A percentile compares a stretch with the other conserved stretches of the same genome.
These are phyloP conservation scores for Microtus pennsylvanicus DNA, from an alignment of 2,113 vertebrate species.

Conservation along the genomic window DNA sequence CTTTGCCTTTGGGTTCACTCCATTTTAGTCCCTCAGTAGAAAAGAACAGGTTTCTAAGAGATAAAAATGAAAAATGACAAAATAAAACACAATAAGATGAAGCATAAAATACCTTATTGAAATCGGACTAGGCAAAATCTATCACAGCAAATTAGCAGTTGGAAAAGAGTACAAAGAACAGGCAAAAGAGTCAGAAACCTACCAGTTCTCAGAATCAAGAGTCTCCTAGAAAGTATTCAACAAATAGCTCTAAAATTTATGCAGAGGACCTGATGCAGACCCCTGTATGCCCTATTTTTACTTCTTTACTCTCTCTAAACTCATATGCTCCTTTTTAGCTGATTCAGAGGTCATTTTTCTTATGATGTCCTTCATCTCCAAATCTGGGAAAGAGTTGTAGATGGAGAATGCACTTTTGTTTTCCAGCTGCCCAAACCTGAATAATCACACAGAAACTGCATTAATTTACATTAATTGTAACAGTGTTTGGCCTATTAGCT, in stretches of 20 bases:
- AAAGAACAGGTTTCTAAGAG: background rate
- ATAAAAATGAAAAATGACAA: background rate
- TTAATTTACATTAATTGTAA: no score
- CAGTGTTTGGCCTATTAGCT: no score
- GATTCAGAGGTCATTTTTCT: background rate
- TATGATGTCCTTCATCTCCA: background rate
- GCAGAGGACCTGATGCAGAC: background rate
- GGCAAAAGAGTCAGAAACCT: background rate
- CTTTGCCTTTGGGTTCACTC: rapidly evolving
- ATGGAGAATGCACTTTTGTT: no score
- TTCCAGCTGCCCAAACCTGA: no score
- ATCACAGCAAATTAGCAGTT: background rate
- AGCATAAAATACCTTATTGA: background rate
- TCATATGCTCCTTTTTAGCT: background rate
- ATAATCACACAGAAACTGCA: no score
- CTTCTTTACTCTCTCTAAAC: background rate
- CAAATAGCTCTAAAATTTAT: background rate
- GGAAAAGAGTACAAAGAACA: background rate
- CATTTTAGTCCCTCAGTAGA: background rate
- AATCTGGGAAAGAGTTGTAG: no score
- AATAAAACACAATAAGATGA: background rate
- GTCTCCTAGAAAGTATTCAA: background rate
- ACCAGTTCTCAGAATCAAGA: background rate
- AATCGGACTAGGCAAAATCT: background rate
- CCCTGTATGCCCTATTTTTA: background rate